Conservation (phyloP, 2,888 invertebrate species). For the Mylabris sibirica region DNA sequence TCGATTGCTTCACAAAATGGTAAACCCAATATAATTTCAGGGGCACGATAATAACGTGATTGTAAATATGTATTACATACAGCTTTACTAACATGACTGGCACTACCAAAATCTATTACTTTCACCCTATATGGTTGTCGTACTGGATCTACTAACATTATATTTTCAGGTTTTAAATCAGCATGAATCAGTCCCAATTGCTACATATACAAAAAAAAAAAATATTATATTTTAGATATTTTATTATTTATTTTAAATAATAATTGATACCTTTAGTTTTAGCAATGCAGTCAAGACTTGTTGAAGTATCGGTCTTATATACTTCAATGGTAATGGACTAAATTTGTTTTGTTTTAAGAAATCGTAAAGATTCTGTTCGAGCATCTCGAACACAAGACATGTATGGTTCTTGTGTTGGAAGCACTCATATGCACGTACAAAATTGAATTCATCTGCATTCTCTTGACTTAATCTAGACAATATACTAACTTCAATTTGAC, state of each 20-base stretch:
- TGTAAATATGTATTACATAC: constrained; percentile 99
- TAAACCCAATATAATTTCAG: constrained; percentile 97
- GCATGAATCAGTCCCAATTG: constrained; percentile 99
- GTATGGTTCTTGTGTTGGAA: constrained; percentile 99
- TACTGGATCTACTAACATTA: constrained; percentile 99
- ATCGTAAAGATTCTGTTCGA: constrained; percentile 99
- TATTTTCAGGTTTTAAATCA: constrained; percentile 99
- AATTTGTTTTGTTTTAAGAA: constrained; percentile 99
- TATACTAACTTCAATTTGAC: constrained; percentile 99
- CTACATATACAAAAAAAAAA: no score
- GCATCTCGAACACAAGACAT: constrained; percentile 99
- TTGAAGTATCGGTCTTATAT: constrained; percentile 98
- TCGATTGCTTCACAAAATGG: constrained; percentile 98
- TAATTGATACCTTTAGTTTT: constrained; percentile 78
- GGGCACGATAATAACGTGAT: constrained; percentile 96
- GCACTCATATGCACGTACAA: constrained; percentile 99
- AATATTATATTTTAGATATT: no score
- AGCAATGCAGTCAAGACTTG: constrained; percentile 91
- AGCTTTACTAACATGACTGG: constrained; percentile 98
- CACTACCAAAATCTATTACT: constrained; percentile 99
- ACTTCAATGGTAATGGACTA: constrained; percentile 96
- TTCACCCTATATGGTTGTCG: constrained; percentile 98
- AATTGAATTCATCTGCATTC: constrained; percentile 99
- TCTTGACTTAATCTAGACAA: constrained; percentile 92
- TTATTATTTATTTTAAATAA: constrained; percentile 16